Evolutionary conservation across 2,797 vertebrate genomes (phyloP), one percentile per base, ranked within the genome.

Genomic region (Botia kubotai): DNA sequence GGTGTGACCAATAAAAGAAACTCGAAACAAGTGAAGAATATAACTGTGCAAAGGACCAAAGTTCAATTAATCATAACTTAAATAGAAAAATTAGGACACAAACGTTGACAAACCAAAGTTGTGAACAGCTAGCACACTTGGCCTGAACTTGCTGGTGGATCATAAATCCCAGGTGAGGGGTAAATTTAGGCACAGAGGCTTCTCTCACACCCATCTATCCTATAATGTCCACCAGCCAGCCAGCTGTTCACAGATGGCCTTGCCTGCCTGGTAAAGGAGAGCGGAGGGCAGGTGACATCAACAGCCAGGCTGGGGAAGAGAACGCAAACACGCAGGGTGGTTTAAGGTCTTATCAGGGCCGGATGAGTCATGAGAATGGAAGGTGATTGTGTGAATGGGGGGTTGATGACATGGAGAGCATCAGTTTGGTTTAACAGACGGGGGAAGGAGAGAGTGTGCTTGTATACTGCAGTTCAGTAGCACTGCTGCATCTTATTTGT

Each of bases 161-260:
- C 48, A 13, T 5, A 23, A 58, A 62, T 69, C 72, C 72, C 46
- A 75, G 43, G 72, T 81, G 63, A 7, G 33, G 66, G 55, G 57
- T 81, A 81, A 81, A 75, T 76, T 76, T 81, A 81, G 72, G 19
- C 66, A 69, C 39, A 26, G 72, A 62, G 19, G 55, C 50, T 81
- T 36, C 63, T 81, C 50, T 68, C 46, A 78, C 17, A 62, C 36
- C 17, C 76, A 70, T 78, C 21, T 39, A 23, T 52, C 68, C 43
- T 57, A 48, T 78, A 68, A 78, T 71, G 23, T 71, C 68, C 23
- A 46, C 23, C 23, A 6, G 19, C 43, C 4, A 6, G 19, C 58
- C 10, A 16, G 73, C 39, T 6, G n/a, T 13, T 50, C 55, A 62
- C 67, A 70, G 77, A 78, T 78, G 76, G 76, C 66, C 76, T 33